Evolutionary conservation across 2,888 invertebrate genomes (phyloP).

Genomic region (Tenthredo amoena): DNA sequence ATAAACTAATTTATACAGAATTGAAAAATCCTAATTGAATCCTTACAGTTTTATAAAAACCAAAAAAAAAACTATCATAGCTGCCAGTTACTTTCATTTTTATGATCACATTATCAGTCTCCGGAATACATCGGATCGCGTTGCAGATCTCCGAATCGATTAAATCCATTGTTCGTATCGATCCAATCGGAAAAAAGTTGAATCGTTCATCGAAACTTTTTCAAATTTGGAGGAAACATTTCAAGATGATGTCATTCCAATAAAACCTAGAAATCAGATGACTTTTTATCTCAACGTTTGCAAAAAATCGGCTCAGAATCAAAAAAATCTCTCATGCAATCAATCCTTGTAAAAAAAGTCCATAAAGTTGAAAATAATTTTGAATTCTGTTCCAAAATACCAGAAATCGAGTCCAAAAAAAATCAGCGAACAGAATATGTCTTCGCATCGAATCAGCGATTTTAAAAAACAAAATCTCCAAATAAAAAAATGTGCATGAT

Average conservation of each 20-base stretch:
- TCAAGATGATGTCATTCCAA: no score
- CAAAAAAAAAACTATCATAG: neutral
- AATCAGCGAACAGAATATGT: neutral
- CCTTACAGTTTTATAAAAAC: neutral
- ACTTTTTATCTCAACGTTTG: no score
- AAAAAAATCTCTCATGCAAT: neutral
- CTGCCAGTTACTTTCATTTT: neutral
- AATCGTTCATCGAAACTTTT: no score
- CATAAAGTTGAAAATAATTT: neutral
- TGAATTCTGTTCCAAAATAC: neutral
- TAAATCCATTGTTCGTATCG: no score
- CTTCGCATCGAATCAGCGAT: neutral
- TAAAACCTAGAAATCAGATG: no score
- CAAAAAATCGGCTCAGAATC: no score
- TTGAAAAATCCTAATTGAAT: conserved; percentile 2
- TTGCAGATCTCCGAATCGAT: no score
- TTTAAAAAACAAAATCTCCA: neutral
- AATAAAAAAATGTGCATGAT: no score
- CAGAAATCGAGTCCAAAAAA: neutral
- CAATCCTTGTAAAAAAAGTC: neutral
- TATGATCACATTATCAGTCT: neutral
- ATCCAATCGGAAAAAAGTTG: no score
- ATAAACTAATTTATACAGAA: neutral
- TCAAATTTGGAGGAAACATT: no score
- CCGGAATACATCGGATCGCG: neutral